These are phyloP conservation scores for Petromus typicus DNA, from an alignment of 2,113 vertebrate species.

Conservation along the genomic window DNA sequence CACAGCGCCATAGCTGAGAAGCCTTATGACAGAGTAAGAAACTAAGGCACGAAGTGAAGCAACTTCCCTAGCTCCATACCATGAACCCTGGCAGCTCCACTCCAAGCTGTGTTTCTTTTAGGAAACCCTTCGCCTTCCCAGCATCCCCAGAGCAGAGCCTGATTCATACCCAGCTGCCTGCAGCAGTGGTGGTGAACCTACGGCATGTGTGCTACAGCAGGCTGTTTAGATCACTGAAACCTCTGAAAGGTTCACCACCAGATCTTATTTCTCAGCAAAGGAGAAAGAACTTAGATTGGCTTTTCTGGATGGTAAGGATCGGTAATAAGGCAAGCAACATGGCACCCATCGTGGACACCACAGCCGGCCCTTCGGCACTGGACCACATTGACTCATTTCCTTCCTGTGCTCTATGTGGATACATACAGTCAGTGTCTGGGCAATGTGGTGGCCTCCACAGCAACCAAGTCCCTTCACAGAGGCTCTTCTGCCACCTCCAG, in stretches of 20 bases:
- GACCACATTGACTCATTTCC: rapidly evolving
- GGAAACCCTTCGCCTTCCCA: neutral
- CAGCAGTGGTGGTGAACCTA: neutral
- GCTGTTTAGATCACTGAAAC: neutral
- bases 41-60: neutral
- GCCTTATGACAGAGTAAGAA: neutral
- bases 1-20: neutral
- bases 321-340: neutral
- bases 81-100: neutral
- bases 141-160: neutral
- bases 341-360: neutral
- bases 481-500: neutral
- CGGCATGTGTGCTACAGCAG: neutral
- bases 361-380: neutral
- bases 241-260: neutral
- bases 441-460: rapidly evolving
- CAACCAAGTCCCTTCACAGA: neutral
- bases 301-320: neutral
- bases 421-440: neutral
- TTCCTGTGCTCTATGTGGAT: neutral
- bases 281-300: neutral
- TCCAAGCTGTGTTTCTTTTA: neutral
- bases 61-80: neutral
- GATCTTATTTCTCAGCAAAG: neutral
- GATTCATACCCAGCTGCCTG: rapidly evolving